Evolutionary conservation across 1,140 invertebrate species (phyloP).

Genomic region (Wiebesia pumilae): DNA sequence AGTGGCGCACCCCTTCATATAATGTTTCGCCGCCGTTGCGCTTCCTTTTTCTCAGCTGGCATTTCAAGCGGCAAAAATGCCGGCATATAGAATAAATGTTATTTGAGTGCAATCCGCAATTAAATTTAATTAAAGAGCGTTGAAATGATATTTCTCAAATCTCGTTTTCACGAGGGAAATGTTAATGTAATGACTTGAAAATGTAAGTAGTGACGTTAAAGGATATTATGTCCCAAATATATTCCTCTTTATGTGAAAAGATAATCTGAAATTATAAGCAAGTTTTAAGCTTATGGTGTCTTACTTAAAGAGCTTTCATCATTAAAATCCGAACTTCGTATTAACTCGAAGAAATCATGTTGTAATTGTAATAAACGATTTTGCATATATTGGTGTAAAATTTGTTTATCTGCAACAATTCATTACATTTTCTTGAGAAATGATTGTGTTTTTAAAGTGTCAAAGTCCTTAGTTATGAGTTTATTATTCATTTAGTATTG

Average conservation of each 20-base stretch:
- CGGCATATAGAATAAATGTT: background rate
- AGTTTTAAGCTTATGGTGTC: background rate
- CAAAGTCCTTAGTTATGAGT: too few species aligned
- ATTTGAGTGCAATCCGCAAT: slow-evolving; percentile 33
- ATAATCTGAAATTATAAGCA: background rate
- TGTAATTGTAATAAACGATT: too few species aligned
- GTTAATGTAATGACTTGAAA: slow-evolving; percentile 5
- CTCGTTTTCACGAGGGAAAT: background rate
- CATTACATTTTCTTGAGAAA: too few species aligned
- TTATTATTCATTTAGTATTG: too few species aligned
- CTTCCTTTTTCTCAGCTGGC: background rate
- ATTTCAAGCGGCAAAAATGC: slow-evolving; percentile 5
- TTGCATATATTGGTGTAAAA: too few species aligned
- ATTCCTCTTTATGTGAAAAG: background rate
- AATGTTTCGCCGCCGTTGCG: slow-evolving; percentile 22
- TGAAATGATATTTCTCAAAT: slow-evolving; percentile 7
- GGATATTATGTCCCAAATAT: background rate
- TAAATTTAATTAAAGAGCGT: slow-evolving; percentile 39
- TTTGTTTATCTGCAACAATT: too few species aligned
- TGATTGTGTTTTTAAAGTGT: too few species aligned
- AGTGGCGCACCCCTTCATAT: background rate
- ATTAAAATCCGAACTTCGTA: background rate
- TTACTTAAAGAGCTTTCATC: background rate
- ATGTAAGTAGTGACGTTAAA: background rate
- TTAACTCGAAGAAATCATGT: too few species aligned